Evolutionary conservation across 2,888 invertebrate species (phyloP).

Genomic region (Brachyopa scutellaris): DNA sequence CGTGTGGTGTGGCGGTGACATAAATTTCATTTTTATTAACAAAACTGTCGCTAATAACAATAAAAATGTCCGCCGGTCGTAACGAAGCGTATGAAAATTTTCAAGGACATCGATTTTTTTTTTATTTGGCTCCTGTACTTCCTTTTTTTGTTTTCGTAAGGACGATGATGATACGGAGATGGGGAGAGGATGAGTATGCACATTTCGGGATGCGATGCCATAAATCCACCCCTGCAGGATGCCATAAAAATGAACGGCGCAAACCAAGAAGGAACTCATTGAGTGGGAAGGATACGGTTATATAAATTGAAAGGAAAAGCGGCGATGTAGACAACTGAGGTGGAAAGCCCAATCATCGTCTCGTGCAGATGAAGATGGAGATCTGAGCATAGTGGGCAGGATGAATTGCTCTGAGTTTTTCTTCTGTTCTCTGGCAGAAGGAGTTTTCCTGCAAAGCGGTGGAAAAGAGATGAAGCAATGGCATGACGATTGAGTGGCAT

Average conservation of each 20-base stretch:
- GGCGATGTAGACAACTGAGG: constrained; percentile 32
- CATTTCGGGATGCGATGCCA: constrained; percentile 58
- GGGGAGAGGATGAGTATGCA: constrained; percentile 46
- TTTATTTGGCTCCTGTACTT: background rate
- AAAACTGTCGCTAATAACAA: constrained; percentile 76
- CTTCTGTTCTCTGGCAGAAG: background rate
- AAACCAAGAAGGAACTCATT: constrained; percentile 45
- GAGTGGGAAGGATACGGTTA: constrained; percentile 54
- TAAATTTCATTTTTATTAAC: constrained; percentile 76
- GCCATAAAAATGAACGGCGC: constrained; percentile 70
- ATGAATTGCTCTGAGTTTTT: constrained; percentile 37
- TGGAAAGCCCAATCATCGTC: constrained; percentile 69
- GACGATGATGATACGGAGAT: constrained; percentile 40
- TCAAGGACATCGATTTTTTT: constrained; percentile 75
- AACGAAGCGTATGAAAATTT: constrained; percentile 72
- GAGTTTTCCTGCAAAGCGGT: background rate
- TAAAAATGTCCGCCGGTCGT: constrained; percentile 74
- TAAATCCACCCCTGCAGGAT: constrained; percentile 71
- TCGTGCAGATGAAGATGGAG: constrained; percentile 52
- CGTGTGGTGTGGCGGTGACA: constrained; percentile 74
- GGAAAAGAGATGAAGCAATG: constrained; percentile 47
- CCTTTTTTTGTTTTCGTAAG: constrained; percentile 34
- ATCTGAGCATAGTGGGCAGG: constrained; percentile 16
- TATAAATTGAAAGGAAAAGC: background rate
- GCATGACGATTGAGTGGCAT: constrained; percentile 49